phyloP scores from a whole-genome alignment of 2,888 invertebrate species.

The Busseola fusca region DNA sequence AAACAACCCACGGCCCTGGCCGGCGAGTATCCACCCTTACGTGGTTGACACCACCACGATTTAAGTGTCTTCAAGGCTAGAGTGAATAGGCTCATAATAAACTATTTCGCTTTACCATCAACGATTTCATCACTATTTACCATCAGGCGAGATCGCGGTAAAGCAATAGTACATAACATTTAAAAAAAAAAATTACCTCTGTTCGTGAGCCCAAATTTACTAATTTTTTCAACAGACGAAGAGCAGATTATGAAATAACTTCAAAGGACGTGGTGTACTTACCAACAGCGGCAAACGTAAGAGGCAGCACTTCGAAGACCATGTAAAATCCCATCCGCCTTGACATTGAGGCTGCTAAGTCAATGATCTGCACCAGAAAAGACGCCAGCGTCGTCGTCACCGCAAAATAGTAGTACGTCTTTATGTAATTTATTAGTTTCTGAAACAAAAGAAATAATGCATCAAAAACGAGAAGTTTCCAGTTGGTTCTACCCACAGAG shows the following conservation, averaged over 20 bases:
- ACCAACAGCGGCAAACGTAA: conserved; percentile 73
- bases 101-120: too few species aligned
- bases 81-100: too few species aligned
- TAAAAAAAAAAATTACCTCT: too few species aligned
- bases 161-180: too few species aligned
- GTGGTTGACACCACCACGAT: too few species aligned
- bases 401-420: conserved; percentile 76
- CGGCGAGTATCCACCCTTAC: too few species aligned
- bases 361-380: conserved; percentile 62
- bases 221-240: neutral
- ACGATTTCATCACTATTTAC: too few species aligned
- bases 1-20: too few species aligned
- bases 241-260: neutral
- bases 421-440: conserved; percentile 71
- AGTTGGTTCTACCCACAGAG: too few species aligned
- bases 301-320: conserved; percentile 56
- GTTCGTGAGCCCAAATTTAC: neutral
- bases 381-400: conserved; percentile 69
- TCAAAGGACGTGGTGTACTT: conserved; percentile 56
- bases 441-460: conserved; percentile 63
- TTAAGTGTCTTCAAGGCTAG: too few species aligned
- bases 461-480: neutral
- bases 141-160: too few species aligned
- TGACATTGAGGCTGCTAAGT: conserved; percentile 37
- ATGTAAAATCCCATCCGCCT: conserved; percentile 60